These are phyloP conservation scores for Drosophila prolongata DNA, from an alignment of 2,888 invertebrate genomes.

Conservation along the genomic window DNA sequence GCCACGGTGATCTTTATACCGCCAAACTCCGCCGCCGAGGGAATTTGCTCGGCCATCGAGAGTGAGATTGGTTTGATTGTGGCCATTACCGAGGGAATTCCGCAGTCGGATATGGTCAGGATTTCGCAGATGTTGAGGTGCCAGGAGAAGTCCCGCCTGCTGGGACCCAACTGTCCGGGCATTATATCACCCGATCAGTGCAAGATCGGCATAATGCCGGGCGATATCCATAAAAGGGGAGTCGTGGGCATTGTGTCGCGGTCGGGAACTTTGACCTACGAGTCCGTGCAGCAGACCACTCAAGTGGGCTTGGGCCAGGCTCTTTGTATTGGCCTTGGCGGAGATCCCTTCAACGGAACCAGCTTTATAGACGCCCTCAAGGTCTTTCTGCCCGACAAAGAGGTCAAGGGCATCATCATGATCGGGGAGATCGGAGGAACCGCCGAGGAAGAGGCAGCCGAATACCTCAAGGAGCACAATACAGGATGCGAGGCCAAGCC, in stretches of 20 bases:
- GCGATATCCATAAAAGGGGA: constrained; percentile 96
- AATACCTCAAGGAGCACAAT: constrained; percentile 92
- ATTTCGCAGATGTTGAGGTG: constrained; percentile 93
- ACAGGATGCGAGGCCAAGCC: constrained; percentile 95
- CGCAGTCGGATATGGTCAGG: constrained; percentile 99
- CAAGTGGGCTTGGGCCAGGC: constrained; percentile 95
- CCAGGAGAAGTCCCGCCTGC: constrained; percentile 95
- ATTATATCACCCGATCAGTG: constrained; percentile 97
- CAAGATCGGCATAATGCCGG: constrained; percentile 99
- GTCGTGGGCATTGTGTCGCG: constrained; percentile 97
- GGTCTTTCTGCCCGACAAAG: constrained; percentile 96
- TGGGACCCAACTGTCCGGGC: constrained; percentile 99
- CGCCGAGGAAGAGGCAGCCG: constrained; percentile 98
- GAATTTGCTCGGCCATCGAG: constrained; percentile 96
- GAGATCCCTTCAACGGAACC: constrained; percentile 99
- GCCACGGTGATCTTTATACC: constrained; percentile 99
- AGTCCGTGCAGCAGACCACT: constrained; percentile 99
- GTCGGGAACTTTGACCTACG: constrained; percentile 99
- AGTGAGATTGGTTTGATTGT: constrained; percentile 98
- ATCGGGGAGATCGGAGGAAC: constrained; percentile 99
- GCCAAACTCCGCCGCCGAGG: constrained; percentile 93
- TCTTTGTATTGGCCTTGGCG: constrained; percentile 98
- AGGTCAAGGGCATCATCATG: constrained; percentile 97
- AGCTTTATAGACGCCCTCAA: constrained; percentile 99
- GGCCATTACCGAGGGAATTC: constrained; percentile 98